Conservation (phyloP, 2,888 invertebrate genomes). For the Ceriagrion tenellum region DNA sequence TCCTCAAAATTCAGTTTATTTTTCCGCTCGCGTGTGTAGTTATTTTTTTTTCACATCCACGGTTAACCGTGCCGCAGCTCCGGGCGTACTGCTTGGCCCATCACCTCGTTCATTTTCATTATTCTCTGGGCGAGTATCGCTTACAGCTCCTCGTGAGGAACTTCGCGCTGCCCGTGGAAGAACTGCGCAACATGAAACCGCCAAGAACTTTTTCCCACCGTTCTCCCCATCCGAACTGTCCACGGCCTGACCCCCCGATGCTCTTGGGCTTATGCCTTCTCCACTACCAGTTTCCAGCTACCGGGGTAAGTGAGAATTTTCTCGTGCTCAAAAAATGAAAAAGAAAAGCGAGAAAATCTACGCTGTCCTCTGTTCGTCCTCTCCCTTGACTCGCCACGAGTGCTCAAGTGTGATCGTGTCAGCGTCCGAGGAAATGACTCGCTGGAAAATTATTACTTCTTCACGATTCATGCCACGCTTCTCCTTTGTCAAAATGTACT, state of each 20-base stretch:
- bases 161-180: background rate
- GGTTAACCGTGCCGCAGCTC: background rate
- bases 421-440: background rate
- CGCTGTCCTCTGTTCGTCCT: background rate
- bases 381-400: background rate
- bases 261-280: background rate
- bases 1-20: background rate
- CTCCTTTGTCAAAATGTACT: background rate
- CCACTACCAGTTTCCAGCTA: conserved; percentile 50
- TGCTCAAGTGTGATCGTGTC: background rate
- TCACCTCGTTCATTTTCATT: conserved; percentile 51
- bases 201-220: background rate
- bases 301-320: conserved; percentile 47
- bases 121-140: background rate
- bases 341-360: background rate
- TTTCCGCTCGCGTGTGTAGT: background rate
- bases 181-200: conserved; percentile 50
- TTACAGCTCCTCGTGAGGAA: conserved; percentile 42
- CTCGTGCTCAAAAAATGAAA: background rate
- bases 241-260: background rate
- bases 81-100: background rate
- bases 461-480: background rate
- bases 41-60: background rate
- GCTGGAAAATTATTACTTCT: background rate
- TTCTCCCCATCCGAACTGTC: background rate